These are phyloP conservation scores for Halcyon chelicuti DNA, from an alignment of 2,797 vertebrate genomes.

Conservation along the genomic window DNA sequence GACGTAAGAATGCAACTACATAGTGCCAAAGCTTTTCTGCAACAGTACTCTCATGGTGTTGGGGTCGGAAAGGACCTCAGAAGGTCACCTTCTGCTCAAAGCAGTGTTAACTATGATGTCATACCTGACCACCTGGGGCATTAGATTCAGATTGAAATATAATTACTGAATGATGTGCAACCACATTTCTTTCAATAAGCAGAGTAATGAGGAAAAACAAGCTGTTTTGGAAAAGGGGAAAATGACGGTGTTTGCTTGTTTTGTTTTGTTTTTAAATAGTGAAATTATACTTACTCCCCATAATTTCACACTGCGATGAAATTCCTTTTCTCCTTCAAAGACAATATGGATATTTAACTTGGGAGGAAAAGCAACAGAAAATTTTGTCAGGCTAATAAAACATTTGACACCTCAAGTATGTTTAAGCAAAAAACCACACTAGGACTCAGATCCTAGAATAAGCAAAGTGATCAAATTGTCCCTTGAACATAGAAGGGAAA, in stretches of 20 bases:
- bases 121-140: neutral
- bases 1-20: accelerated
- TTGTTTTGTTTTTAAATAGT: neutral
- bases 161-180: neutral
- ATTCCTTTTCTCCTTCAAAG: constrained; percentile 96
- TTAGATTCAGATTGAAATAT: neutral
- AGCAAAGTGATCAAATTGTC: neutral
- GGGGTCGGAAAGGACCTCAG: neutral
- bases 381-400: neutral
- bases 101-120: neutral
- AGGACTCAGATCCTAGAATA: neutral
- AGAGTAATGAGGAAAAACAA: neutral
- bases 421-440: neutral
- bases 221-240: neutral
- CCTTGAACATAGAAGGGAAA: neutral
- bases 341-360: constrained; percentile 92
- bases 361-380: neutral
- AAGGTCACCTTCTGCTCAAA: neutral
- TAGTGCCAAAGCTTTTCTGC: neutral
- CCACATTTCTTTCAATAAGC: neutral
- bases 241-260: neutral
- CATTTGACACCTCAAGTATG: neutral
- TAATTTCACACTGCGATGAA: constrained; percentile 90
- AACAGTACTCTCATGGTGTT: neutral
- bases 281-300: constrained; percentile 92